These are phyloP conservation scores for Hedya salicella DNA, from an alignment of 2,888 invertebrate species.

Conservation along the genomic window DNA sequence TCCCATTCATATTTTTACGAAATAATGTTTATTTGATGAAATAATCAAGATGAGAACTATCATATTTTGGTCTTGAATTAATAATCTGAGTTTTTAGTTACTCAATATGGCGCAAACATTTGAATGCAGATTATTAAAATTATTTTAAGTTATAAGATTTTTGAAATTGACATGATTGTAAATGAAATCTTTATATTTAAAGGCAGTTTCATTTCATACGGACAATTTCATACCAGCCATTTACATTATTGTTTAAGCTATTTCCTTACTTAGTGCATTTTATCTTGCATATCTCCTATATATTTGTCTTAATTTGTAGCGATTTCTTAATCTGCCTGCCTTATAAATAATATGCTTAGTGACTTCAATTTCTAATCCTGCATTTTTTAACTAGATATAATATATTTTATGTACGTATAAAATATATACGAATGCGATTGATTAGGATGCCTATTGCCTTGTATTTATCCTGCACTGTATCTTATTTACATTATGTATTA, in stretches of 20 bases:
- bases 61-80: too few species aligned
- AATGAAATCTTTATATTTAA: not conserved
- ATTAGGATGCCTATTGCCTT: not conserved
- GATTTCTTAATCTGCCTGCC: not conserved
- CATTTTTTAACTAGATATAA: constrained; percentile 1
- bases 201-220: not conserved
- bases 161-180: not conserved
- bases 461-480: constrained; percentile 37
- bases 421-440: not conserved
- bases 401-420: not conserved
- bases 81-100: too few species aligned
- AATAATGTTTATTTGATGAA: too few species aligned
- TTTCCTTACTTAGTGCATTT: not conserved
- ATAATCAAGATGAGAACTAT: too few species aligned
- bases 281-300: not conserved
- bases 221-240: not conserved
- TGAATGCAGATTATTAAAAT: too few species aligned
- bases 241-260: constrained; percentile 2
- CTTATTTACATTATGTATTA: constrained; percentile 18
- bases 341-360: not conserved
- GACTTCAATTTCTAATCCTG: not conserved
- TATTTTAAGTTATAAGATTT: not conserved
- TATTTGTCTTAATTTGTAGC: constrained; percentile 1
- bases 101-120: too few species aligned
- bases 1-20: too few species aligned